Conservation (phyloP, 2,113 vertebrate species). For the Delphinus delphis region DNA sequence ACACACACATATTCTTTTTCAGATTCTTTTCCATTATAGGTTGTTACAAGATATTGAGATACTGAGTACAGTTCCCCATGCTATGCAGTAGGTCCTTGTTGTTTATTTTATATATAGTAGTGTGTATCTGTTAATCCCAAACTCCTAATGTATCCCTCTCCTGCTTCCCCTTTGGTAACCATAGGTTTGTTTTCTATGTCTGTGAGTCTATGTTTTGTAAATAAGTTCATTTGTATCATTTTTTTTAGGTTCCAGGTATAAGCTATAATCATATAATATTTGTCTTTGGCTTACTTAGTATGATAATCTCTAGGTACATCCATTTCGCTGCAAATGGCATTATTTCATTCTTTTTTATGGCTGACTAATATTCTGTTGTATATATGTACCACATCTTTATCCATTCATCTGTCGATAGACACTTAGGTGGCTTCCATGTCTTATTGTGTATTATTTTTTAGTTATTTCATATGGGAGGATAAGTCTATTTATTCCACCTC, state of each 20-base stretch:
- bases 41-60: no score
- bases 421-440: neutral
- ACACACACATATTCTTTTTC: no score
- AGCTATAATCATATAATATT: neutral
- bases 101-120: no score
- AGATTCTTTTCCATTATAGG: no score
- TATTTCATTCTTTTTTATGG: neutral
- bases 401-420: neutral
- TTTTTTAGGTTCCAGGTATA: neutral
- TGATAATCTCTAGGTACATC: neutral
- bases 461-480: neutral
- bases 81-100: no score
- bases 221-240: neutral
- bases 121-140: neutral
- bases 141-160: neutral
- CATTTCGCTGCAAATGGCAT: neutral
- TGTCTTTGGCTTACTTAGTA: neutral
- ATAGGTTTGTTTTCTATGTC: neutral
- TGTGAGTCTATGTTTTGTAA: neutral
- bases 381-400: no score
- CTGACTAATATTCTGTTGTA: neutral
- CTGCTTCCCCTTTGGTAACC: neutral
- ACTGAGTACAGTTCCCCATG: no score
- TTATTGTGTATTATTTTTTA: neutral
- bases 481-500: neutral